phyloP scores from a whole-genome alignment of 2,888 invertebrate species.

The Agrypnus murinus region DNA sequence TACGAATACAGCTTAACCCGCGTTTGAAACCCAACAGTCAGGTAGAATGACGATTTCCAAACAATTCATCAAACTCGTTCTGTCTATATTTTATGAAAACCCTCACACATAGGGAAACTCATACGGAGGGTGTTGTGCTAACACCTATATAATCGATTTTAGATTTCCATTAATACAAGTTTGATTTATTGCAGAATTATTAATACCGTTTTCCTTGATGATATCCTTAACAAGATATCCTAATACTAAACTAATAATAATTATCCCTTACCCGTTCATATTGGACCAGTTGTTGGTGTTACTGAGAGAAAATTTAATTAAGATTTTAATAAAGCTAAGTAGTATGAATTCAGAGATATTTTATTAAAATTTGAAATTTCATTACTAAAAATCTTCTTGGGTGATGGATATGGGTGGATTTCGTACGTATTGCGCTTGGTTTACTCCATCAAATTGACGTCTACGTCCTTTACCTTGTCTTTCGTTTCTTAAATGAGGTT shows the following conservation, averaged over 20 bases:
- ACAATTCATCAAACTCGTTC: conserved; percentile 37
- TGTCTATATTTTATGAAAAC: neutral
- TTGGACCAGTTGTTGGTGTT: neutral
- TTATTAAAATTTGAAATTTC: conserved; percentile 11
- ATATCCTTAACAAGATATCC: neutral
- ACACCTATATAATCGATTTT: neutral
- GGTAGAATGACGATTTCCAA: conserved; percentile 33
- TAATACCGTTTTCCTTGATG: conserved; percentile 6
- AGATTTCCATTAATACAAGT: conserved; percentile 8
- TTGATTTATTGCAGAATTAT: conserved; percentile 21
- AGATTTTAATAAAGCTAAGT: conserved; percentile 14
- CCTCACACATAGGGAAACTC: neutral
- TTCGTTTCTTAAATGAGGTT: conserved; percentile 41
- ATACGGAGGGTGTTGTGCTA: neutral
- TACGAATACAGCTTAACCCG: conserved; percentile 25
- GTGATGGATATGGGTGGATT: conserved; percentile 12
- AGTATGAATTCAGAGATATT: neutral
- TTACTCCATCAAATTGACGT: conserved; percentile 16
- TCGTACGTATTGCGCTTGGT: conserved; percentile 9
- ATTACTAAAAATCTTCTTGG: conserved; percentile 9
- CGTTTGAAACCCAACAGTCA: conserved; percentile 25
- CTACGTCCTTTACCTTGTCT: conserved; percentile 36
- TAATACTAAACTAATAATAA: conserved; percentile 15
- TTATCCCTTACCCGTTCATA: neutral
- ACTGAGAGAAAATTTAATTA: conserved; percentile 16